Conservation (phyloP, 1,140 invertebrate species). For the Alviniconcha marisindica region DNA sequence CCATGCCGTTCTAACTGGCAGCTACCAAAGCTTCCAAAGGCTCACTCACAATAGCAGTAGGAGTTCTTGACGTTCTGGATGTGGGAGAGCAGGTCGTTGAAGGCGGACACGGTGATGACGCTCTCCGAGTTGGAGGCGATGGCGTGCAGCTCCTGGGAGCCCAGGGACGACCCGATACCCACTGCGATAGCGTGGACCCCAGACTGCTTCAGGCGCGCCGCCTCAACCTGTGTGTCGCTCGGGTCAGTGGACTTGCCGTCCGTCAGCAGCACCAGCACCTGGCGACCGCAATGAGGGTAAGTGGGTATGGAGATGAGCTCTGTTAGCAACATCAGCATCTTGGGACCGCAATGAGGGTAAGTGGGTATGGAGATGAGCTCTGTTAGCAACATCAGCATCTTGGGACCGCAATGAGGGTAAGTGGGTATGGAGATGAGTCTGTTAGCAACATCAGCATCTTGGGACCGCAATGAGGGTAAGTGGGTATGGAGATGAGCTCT, state of each 20-base stretch:
- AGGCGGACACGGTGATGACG: conserved; percentile 17
- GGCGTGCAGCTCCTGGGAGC: not conserved
- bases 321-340: not conserved
- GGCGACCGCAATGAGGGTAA: not conserved
- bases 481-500: too few species aligned
- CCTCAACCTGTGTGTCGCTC: not conserved
- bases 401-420: too few species aligned
- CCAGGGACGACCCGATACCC: conserved; percentile 21
- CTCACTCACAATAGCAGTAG: not conserved
- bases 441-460: too few species aligned
- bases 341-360: not conserved
- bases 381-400: too few species aligned
- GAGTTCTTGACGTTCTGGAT: not conserved
- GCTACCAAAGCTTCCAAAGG: too few species aligned
- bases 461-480: too few species aligned
- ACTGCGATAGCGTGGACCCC: conserved; percentile 14
- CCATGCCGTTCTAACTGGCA: too few species aligned
- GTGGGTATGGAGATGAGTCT: too few species aligned
- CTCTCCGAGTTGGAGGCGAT: not conserved
- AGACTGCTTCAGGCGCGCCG: not conserved
- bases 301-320: too few species aligned
- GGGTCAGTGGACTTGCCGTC: conserved; percentile 16
- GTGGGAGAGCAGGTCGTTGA: conserved; percentile 13
- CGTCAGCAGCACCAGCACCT: not conserved
- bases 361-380: not conserved